phyloP scores from a whole-genome alignment of 2,888 invertebrate genomes.

The Leptopilina drosophilae region DNA sequence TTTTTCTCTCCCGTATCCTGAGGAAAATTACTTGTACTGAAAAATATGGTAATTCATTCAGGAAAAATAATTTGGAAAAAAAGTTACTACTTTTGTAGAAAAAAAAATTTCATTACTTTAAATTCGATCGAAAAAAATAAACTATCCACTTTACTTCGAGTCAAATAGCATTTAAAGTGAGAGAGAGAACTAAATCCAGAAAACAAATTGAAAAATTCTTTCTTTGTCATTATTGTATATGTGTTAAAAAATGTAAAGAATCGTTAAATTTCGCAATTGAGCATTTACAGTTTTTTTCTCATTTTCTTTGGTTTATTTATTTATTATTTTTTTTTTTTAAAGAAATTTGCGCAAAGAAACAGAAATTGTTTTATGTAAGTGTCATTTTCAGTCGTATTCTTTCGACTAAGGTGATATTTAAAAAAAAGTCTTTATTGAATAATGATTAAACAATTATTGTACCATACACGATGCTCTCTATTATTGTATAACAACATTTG shows the following conservation, averaged over 20 bases:
- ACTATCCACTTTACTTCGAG: no score
- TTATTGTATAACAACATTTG: not conserved
- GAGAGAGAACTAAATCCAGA: not conserved
- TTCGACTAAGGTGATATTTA: not conserved
- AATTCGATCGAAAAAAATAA: no score
- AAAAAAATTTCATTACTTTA: no score
- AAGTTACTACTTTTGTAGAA: no score
- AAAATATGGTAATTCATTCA: no score
- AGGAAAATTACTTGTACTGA: no score
- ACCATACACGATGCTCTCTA: not conserved
- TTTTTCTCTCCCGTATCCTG: no score
- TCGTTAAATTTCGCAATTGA: conserved; percentile 6
- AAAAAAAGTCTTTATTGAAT: not conserved
- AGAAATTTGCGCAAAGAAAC: not conserved
- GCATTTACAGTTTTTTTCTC: not conserved
- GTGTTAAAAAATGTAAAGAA: not conserved
- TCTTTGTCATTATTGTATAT: not conserved
- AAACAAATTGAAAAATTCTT: not conserved
- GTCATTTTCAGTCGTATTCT: conserved; percentile 1
- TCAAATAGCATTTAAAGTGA: no score
- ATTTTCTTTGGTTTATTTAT: no score
- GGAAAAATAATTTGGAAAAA: no score
- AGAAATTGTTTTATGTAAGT: conserved; percentile 1
- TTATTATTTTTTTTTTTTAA: not conserved
- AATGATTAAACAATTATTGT: not conserved